phyloP scores from a whole-genome alignment of 2,797 vertebrate species.

The Clamator glandarius region DNA sequence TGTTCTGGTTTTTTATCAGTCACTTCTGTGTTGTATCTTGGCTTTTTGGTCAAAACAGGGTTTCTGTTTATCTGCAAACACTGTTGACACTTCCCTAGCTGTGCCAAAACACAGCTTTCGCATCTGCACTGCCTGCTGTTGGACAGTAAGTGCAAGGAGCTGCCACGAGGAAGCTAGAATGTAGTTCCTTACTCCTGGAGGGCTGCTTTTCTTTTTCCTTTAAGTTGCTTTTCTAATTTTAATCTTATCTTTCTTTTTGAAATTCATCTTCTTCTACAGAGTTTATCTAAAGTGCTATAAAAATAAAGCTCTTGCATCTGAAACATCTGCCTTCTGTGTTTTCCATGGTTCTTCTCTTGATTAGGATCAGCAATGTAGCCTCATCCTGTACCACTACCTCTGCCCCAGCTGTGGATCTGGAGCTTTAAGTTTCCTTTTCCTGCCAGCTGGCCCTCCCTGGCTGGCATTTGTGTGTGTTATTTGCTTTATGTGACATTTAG shows the following conservation, averaged over 20 bases:
- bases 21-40: neutral
- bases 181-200: neutral
- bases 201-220: neutral
- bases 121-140: neutral
- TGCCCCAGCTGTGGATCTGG: neutral
- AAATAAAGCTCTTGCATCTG: neutral
- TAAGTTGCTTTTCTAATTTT: neutral
- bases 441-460: neutral
- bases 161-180: neutral
- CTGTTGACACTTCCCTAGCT: neutral
- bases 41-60: neutral
- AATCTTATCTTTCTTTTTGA: neutral
- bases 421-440: neutral
- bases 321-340: neutral
- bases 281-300: neutral
- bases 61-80: neutral
- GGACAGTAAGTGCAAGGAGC: neutral
- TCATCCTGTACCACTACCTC: neutral
- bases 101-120: neutral
- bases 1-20: neutral
- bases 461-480: neutral
- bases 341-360: neutral
- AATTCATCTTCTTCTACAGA: neutral
- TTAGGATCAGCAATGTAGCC: neutral
- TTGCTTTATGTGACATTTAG: neutral